Evolutionary conservation across 2,113 vertebrate genomes (phyloP).

Genomic region (Clarias macrocephalus): DNA sequence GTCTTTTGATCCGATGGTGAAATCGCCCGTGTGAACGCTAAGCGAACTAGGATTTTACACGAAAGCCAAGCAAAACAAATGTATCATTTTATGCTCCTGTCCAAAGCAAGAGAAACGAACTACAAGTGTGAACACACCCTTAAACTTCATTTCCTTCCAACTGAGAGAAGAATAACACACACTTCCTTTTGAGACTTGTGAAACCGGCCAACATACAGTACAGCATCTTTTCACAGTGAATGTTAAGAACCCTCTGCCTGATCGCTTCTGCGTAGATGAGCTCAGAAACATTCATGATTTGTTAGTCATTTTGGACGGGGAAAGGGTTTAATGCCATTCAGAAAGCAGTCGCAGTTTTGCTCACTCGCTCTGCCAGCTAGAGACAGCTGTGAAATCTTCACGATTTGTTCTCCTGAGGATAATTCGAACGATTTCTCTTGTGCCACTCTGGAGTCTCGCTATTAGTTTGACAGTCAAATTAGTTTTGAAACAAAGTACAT

Average conservation of each 20-base stretch:
- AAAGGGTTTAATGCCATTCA: neutral
- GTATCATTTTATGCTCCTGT: too few species aligned
- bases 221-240: neutral
- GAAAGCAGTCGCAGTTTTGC: neutral
- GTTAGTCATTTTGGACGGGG: neutral
- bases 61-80: too few species aligned
- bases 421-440: neutral
- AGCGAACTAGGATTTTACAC: too few species aligned
- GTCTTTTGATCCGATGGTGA: too few species aligned
- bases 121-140: neutral
- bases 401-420: neutral
- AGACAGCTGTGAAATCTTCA: neutral
- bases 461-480: neutral
- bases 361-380: neutral
- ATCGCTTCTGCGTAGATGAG: neutral
- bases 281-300: neutral
- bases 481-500: neutral
- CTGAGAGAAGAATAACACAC: neutral
- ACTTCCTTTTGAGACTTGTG: neutral
- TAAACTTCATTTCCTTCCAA: neutral
- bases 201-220: neutral
- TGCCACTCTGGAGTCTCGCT: neutral
- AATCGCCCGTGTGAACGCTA: too few species aligned
- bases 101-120: too few species aligned
- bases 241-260: neutral